Evolutionary conservation across 2,888 invertebrate species (phyloP).

Genomic region (Tetranychus piercei): DNA sequence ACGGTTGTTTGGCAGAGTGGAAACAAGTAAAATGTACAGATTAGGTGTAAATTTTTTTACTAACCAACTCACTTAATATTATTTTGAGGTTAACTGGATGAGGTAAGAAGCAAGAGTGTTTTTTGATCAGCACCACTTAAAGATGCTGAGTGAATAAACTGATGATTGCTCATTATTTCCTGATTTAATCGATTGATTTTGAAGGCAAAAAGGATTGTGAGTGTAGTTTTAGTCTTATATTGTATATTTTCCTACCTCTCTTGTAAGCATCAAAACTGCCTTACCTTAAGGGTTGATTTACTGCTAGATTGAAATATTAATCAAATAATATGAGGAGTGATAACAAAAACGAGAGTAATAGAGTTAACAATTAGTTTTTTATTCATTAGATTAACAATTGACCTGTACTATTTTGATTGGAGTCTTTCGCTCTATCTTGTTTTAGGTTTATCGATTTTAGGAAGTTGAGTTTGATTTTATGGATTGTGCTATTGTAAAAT

Average conservation of each 20-base stretch:
- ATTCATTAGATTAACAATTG: background rate
- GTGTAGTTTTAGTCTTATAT: too few species aligned
- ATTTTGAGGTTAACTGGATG: background rate
- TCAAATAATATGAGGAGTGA: too few species aligned
- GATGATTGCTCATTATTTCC: background rate
- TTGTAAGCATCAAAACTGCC: too few species aligned
- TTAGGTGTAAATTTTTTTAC: background rate
- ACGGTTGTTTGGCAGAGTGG: conserved; percentile 1
- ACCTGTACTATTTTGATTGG: background rate
- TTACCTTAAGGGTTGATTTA: too few species aligned
- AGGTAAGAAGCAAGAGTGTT: background rate
- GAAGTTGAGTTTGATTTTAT: too few species aligned
- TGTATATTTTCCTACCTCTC: too few species aligned
- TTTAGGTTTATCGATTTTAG: too few species aligned
- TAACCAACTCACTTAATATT: background rate
- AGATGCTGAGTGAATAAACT: background rate
- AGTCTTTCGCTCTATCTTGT: too few species aligned
- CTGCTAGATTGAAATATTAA: too few species aligned
- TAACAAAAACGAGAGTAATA: background rate
- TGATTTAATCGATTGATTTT: background rate
- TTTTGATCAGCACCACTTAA: background rate
- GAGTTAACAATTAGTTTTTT: background rate
- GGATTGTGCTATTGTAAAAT: too few species aligned
- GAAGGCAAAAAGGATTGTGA: background rate
- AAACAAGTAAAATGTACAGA: background rate